phyloP scores from a whole-genome alignment of 2,113 vertebrate species.

The Vulpes ferrilata region DNA sequence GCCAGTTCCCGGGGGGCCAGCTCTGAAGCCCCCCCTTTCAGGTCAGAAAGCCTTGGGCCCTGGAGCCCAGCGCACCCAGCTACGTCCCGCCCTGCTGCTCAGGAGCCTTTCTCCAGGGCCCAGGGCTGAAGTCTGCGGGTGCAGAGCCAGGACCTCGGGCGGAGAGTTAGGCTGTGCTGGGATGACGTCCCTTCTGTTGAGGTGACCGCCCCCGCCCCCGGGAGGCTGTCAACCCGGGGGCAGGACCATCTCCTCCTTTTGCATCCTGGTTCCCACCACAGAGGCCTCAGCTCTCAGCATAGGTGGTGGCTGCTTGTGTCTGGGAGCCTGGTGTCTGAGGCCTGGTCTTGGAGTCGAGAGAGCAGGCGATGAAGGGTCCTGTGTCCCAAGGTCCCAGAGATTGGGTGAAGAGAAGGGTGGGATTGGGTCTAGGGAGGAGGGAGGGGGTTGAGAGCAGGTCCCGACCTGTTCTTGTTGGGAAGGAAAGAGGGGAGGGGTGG shows the following conservation, averaged over 20 bases:
- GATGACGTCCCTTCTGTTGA: not conserved
- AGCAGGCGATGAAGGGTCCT: not conserved
- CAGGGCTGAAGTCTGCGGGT: not conserved
- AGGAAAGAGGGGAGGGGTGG: not conserved
- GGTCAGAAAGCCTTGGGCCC: not conserved
- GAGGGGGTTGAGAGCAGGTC: no score
- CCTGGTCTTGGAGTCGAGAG: not conserved
- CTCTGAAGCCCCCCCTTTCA: not conserved
- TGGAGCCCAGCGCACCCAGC: not conserved
- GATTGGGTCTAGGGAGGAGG: not conserved
- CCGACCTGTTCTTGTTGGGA: not conserved
- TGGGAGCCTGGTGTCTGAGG: not conserved
- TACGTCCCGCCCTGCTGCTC: fast-evolving
- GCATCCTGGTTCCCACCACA: not conserved
- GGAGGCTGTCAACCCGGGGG: not conserved
- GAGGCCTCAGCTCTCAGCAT: not conserved
- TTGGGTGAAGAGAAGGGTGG: not conserved
- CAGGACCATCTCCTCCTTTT: not conserved
- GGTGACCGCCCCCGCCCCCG: not conserved
- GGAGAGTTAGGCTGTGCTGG: not conserved
- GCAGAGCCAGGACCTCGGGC: not conserved
- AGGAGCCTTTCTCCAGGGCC: not conserved
- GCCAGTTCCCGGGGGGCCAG: no score
- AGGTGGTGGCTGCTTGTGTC: not conserved
- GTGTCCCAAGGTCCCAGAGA: not conserved